phyloP scores from a whole-genome alignment of 2,113 vertebrate species.

The Echinops telfairi region DNA sequence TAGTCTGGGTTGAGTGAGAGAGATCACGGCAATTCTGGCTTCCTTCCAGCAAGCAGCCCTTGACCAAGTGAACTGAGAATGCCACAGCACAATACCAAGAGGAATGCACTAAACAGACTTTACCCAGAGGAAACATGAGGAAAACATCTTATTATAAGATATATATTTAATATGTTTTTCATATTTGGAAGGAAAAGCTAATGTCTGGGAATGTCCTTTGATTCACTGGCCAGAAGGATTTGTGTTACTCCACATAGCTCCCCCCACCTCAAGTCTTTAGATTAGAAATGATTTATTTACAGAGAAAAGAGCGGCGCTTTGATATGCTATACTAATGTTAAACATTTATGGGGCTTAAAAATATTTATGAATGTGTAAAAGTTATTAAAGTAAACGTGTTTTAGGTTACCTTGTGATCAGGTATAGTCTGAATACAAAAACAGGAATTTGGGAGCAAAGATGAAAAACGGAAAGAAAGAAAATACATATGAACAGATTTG shows the following conservation, averaged over 20 bases:
- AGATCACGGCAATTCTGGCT: constrained; percentile 51
- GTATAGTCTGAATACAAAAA: constrained; percentile 79
- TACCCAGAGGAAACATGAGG: constrained; percentile 84
- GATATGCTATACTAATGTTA: constrained; percentile 83
- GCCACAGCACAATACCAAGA: background rate
- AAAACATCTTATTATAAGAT: constrained; percentile 86
- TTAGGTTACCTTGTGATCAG: constrained; percentile 86
- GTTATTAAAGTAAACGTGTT: constrained; percentile 85
- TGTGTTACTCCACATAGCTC: constrained; percentile 73
- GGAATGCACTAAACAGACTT: constrained; percentile 77
- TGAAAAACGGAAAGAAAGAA: constrained; percentile 61
- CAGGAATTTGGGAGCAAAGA: constrained; percentile 63
- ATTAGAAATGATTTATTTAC: constrained; percentile 87
- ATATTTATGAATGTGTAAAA: constrained; percentile 85
- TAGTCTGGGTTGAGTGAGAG: constrained; percentile 54
- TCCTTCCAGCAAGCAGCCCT: constrained; percentile 64
- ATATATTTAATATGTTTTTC: constrained; percentile 88
- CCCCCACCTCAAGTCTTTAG: constrained; percentile 42
- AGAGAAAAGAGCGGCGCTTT: constrained; percentile 83
- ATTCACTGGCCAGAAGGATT: constrained; percentile 84
- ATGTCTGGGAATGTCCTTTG: constrained; percentile 87
- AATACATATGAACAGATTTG: constrained; percentile 56
- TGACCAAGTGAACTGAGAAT: constrained; percentile 59
- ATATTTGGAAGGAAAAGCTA: constrained; percentile 86
- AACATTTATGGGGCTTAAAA: constrained; percentile 84